phyloP scores from a whole-genome alignment of 2,888 invertebrate genomes.

The Hyposoter didymator region DNA sequence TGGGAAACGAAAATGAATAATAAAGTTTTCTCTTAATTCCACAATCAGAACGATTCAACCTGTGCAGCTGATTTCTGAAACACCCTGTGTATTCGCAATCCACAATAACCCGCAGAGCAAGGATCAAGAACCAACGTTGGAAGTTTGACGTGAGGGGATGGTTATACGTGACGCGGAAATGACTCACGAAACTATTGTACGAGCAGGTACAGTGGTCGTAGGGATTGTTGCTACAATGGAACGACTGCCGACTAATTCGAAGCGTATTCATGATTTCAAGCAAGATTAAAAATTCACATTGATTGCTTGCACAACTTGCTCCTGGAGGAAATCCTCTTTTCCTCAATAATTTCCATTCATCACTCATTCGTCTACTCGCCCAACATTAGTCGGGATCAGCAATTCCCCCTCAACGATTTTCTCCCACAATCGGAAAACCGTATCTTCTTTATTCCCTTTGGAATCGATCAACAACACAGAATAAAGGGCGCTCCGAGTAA shows the following conservation, averaged over 20 bases:
- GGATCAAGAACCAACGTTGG: neutral
- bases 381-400: neutral
- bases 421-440: neutral
- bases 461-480: neutral
- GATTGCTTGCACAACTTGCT: neutral
- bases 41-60: neutral
- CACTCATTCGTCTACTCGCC: neutral
- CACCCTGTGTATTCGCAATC: neutral
- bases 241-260: neutral
- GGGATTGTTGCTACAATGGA: neutral
- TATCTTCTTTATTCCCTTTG: neutral
- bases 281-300: neutral
- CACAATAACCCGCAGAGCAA: neutral
- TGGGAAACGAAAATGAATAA: neutral
- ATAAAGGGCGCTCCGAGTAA: neutral
- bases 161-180: slow-evolving; percentile 47
- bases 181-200: slow-evolving; percentile 43
- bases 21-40: neutral
- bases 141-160: neutral
- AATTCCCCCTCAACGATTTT: neutral
- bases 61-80: neutral
- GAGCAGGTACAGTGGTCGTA: neutral
- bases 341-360: neutral
- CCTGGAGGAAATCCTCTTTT: neutral
- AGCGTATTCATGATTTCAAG: neutral